Evolutionary conservation across 2,888 invertebrate species (phyloP).

Genomic region (Anthrax anthrax): DNA sequence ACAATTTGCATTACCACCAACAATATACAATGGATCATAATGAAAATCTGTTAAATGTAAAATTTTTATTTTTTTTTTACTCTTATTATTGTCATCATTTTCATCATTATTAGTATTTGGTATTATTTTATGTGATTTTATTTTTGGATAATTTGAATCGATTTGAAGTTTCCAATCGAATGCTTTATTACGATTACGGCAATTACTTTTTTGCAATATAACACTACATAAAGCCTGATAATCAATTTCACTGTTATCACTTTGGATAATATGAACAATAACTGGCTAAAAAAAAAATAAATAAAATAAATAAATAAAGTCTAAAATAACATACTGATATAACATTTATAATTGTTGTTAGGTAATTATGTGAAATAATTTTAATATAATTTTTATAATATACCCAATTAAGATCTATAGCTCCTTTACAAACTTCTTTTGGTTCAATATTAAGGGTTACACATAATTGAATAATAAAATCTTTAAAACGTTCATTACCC

Average conservation of each 20-base stretch:
- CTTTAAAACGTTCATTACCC: slow-evolving; percentile 28
- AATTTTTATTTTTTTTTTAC: slow-evolving; percentile 14
- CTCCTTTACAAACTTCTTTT: slow-evolving; percentile 45
- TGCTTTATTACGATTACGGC: slow-evolving; percentile 16
- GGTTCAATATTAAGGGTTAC: slow-evolving; percentile 41
- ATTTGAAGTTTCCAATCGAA: slow-evolving; percentile 24
- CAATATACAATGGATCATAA: slow-evolving; percentile 57
- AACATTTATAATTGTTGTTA: too few relatives aligned
- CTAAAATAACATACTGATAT: too few relatives aligned
- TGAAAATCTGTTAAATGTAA: slow-evolving; percentile 46
- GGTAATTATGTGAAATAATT: too few relatives aligned
- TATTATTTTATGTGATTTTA: background rate
- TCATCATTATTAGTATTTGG: background rate
- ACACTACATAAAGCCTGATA: slow-evolving; percentile 24
- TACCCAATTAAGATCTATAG: slow-evolving; percentile 46
- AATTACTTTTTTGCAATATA: slow-evolving; percentile 23
- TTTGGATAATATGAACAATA: background rate
- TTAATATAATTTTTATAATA: background rate
- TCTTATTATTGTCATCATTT: too few relatives aligned
- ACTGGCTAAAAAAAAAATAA: background rate
- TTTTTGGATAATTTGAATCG: slow-evolving; percentile 8
- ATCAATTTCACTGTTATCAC: background rate
- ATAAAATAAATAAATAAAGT: slow-evolving; percentile 4
- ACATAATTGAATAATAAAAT: slow-evolving; percentile 39
- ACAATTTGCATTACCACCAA: slow-evolving; percentile 53